These are phyloP conservation scores for Heteropelma amictum DNA, from an alignment of 2,888 invertebrate species.

Conservation along the genomic window DNA sequence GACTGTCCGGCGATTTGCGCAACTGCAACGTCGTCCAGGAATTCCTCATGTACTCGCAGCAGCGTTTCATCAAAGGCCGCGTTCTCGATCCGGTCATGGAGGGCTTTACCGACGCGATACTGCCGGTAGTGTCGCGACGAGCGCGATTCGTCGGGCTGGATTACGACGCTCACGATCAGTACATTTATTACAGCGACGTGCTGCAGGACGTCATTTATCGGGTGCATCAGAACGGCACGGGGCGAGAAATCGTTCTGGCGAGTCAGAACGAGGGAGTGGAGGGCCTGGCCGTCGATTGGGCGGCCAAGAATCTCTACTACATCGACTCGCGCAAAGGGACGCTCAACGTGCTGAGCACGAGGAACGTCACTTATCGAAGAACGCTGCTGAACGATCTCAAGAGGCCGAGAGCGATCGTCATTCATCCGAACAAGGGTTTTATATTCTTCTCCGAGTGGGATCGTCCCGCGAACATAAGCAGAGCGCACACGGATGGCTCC, in stretches of 20 bases:
- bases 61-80: constrained; percentile 96
- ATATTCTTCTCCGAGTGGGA: constrained; percentile 98
- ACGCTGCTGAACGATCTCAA: constrained; percentile 92
- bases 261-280: constrained; percentile 98
- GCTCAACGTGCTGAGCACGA: constrained; percentile 93
- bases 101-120: constrained; percentile 96
- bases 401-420: constrained; percentile 96
- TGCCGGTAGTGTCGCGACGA: constrained; percentile 93
- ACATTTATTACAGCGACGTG: constrained; percentile 98
- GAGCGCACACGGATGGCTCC: constrained; percentile 94
- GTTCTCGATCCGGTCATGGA: constrained; percentile 92
- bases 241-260: constrained; percentile 92
- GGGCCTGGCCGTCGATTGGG: constrained; percentile 97
- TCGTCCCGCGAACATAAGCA: constrained; percentile 96
- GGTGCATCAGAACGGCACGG: constrained; percentile 88
- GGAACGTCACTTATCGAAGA: constrained; percentile 90
- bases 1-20: constrained; percentile 85
- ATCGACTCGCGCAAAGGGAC: constrained; percentile 97
- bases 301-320: constrained; percentile 95
- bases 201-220: constrained; percentile 94
- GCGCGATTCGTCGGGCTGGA: constrained; percentile 97
- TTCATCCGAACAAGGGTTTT: constrained; percentile 96
- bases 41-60: constrained; percentile 97
- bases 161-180: constrained; percentile 93
- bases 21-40: constrained; percentile 91